phyloP scores from a whole-genome alignment of 1,140 invertebrate species.

The Megathymus violae region DNA sequence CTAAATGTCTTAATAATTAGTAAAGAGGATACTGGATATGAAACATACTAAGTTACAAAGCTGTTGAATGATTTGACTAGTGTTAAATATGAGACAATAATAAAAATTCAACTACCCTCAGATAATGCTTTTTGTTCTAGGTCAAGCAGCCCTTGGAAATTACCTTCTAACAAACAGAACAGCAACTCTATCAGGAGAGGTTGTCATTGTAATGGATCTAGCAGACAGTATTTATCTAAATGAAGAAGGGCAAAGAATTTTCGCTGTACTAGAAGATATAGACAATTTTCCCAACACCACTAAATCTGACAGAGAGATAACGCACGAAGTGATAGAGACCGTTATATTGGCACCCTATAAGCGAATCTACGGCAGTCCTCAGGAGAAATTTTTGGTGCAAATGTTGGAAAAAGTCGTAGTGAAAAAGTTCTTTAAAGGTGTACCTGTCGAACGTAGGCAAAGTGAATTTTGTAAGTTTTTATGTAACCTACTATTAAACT shows the following conservation, averaged over 20 bases:
- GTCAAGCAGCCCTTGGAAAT: background rate
- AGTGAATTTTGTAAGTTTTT: conserved; percentile 1
- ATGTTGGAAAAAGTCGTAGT: background rate
- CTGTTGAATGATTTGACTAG: no score
- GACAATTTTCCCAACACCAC: no score
- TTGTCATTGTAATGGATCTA: background rate
- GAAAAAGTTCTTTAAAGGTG: background rate
- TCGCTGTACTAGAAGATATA: background rate
- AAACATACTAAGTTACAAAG: no score
- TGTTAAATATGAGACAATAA: no score
- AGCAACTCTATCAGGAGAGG: background rate
- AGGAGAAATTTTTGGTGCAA: conserved; percentile 18
- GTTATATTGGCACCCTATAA: conserved; percentile 17
- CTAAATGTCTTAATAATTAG: no score
- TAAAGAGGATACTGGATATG: no score
- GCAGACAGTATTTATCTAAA: background rate
- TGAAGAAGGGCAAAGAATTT: conserved; percentile 7
- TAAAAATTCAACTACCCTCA: no score
- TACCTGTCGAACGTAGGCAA: no score
- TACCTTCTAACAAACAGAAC: background rate
- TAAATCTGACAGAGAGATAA: conserved; percentile 2
- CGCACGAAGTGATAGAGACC: conserved; percentile 2
- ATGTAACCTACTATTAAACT: no score
- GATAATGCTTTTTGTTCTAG: background rate
- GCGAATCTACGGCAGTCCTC: conserved; percentile 22